Percentiles rank a stretch among this genome's conserved stretches.
phyloP scores from a whole-genome alignment of 2,888 invertebrate genomes.

The Hirtodrosophila alboralis region DNA sequence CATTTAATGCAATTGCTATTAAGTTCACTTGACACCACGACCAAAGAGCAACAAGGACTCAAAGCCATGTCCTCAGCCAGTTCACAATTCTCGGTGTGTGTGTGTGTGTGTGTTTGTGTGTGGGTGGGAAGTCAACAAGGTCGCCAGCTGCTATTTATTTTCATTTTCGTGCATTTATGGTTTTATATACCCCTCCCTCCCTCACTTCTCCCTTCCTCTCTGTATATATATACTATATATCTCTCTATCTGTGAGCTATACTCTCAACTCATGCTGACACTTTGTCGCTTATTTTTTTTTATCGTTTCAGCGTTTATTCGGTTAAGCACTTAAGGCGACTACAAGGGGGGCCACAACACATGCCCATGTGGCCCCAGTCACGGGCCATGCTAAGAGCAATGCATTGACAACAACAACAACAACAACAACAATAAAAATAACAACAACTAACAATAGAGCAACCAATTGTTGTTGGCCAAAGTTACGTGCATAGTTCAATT shows the following conservation, averaged over 20 bases:
- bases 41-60: constrained; percentile 25
- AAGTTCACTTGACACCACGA: constrained; percentile 72
- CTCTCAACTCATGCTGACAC: constrained; percentile 68
- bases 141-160: constrained; percentile 76
- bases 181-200: constrained; percentile 56
- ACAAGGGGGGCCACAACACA: constrained; percentile 12
- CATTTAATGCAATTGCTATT: constrained; percentile 72
- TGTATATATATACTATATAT: not conserved
- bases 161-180: constrained; percentile 79
- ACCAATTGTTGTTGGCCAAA: constrained; percentile 54
- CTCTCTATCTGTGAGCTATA: constrained; percentile 25
- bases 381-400: constrained; percentile 29
- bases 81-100: constrained; percentile 10
- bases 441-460: constrained; percentile 2
- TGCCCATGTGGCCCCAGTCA: constrained; percentile 46
- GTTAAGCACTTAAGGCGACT: constrained; percentile 74
- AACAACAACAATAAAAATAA: constrained; percentile 10
- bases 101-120: not conserved
- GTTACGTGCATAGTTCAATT: constrained; percentile 69
- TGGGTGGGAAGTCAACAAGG: constrained; percentile 30
- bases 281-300: constrained; percentile 77
- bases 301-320: constrained; percentile 79
- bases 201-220: not conserved
- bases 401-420: constrained; percentile 38
- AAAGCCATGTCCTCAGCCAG: constrained; percentile 6